phyloP scores from a whole-genome alignment of 2,888 invertebrate species.

The Trachelus iudaicus region DNA sequence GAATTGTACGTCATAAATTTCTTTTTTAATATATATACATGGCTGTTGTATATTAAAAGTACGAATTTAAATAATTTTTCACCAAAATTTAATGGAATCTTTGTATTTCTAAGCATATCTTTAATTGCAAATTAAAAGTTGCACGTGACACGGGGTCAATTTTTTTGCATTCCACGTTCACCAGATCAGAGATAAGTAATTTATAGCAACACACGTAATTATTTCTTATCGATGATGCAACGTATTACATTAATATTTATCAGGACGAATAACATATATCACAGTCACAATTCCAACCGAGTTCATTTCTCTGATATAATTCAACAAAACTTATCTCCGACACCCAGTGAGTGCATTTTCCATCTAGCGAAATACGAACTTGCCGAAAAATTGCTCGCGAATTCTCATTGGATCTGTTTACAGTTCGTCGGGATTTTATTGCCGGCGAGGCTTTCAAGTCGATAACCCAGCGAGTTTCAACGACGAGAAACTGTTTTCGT shows the following conservation, averaged over 20 bases:
- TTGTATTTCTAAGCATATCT: neutral
- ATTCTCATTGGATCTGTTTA: neutral
- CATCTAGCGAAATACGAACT: neutral
- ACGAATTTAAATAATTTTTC: neutral
- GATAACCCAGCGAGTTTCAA: neutral
- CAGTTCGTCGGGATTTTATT: neutral
- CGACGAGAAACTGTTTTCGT: neutral
- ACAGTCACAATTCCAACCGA: neutral
- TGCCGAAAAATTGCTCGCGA: neutral
- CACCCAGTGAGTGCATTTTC: neutral
- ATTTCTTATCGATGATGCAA: no score
- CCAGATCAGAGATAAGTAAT: neutral
- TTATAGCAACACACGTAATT: no score
- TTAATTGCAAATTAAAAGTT: neutral
- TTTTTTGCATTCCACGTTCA: neutral
- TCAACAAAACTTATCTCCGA: neutral
- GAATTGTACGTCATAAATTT: neutral
- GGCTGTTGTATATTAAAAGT: neutral
- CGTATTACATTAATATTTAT: neutral
- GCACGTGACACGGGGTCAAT: neutral
- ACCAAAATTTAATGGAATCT: neutral
- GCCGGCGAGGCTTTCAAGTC: neutral
- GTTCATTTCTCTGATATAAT: neutral
- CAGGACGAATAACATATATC: neutral
- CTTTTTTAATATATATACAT: neutral